Base-by-base conservation (phyloP, 2,797 vertebrate genomes). In the Tenualosa thibaudeaui region DNA sequence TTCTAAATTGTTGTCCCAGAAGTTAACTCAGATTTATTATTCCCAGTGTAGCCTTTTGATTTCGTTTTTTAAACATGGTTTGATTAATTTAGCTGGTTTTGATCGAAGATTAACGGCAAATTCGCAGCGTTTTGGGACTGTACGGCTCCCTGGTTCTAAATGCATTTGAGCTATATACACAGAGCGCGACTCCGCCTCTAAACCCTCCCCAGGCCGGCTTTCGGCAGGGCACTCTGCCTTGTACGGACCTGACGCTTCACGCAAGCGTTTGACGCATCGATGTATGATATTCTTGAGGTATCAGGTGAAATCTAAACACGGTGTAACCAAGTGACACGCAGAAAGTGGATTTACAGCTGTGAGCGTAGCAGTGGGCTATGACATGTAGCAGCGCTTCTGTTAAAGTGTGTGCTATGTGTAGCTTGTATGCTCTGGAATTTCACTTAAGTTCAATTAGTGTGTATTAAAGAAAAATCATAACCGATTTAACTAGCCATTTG, bases 151-250 rank as follows among this genome's bases (percentile, higher is more conserved):
- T 49, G 65, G 68, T 71, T 81, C 85, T 82, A 86, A 88, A 89
- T 88, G 84, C 83, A 87, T 84, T 89, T 82, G 84, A 81, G 86
- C 82, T 89, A 87, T 89, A 89, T 90, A 88, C 86, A 81, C 60
- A 53, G 81, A 81, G 81, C 37, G 65, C 83, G 82, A 83, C 90
- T 89, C 89, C 90, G 86, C 88, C 90, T 86, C 85, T 84, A 71
- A 71, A 71, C 84, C 88, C 88, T 83, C 85, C 86, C 85, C 85
- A 82, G 85, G 83, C 85, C 81, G 71, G 81, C 78, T 81, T 60
- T 75, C 56, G 60, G 82, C 58, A 83, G 82, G 71, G 81, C 84
- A 88, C 86, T 85, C 88, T 86, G 85, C 86, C 87, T 88, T 88
- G 85, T 89, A 87, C 85, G 88, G 88, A 75, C 62, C 85, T 84